Conservation (phyloP, 2,797 vertebrate genomes). For the Enteromius treurensis region DNA sequence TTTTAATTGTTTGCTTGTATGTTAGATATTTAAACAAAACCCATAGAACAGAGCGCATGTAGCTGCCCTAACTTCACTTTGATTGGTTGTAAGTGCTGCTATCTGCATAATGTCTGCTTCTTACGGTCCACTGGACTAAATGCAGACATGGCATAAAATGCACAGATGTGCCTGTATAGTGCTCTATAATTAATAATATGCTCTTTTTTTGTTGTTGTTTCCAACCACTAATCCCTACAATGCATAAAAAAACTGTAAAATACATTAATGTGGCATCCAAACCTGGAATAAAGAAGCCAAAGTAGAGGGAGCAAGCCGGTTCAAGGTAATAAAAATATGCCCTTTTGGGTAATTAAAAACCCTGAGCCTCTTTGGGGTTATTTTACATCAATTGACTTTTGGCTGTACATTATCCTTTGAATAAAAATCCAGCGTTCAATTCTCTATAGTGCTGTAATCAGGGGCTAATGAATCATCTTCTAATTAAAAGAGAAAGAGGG, state of each 20-base stretch:
- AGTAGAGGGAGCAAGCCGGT: background rate
- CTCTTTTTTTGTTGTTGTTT: background rate
- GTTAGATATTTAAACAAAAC: conserved; percentile 10
- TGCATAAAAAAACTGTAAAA: background rate
- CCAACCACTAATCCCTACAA: conserved; percentile 8
- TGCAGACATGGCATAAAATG: background rate
- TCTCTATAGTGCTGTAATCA: conserved; percentile 41
- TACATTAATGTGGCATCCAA: background rate
- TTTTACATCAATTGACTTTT: conserved; percentile 38
- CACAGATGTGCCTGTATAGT: background rate
- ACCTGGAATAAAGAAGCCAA: conserved; percentile 1
- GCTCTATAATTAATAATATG: background rate
- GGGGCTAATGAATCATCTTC: conserved; percentile 30
- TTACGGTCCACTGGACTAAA: conserved; percentile 1
- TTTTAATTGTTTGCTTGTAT: background rate
- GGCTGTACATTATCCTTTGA: conserved; percentile 42
- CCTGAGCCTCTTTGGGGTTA: conserved; percentile 20
- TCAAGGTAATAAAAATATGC: conserved; percentile 6
- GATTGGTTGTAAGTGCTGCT: conserved; percentile 9
- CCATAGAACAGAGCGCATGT: background rate
- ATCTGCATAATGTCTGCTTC: conserved; percentile 19
- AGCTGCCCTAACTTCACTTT: background rate
- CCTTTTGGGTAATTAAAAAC: conserved; percentile 29
- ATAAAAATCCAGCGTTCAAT: conserved; percentile 20
- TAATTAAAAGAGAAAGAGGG: conserved; percentile 32